phyloP scores from a whole-genome alignment of 2,113 vertebrate genomes.

The Geothlypis trichas region DNA sequence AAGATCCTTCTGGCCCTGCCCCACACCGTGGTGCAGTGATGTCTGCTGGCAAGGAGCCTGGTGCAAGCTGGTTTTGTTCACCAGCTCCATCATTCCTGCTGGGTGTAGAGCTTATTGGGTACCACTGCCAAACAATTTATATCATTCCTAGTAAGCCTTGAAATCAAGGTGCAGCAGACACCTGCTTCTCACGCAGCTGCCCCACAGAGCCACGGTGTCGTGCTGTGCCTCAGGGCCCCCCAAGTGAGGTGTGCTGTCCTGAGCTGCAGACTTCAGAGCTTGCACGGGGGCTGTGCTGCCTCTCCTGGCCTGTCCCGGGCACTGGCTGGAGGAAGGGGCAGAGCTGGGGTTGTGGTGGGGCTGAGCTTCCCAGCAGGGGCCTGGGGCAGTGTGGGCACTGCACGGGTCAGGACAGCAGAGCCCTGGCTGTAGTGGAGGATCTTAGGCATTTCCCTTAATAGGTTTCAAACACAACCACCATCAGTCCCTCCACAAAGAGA shows the following conservation, averaged over 20 bases:
- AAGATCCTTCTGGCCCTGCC: neutral
- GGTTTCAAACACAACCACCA: conserved; percentile 38
- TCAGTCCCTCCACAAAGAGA: conserved; percentile 42
- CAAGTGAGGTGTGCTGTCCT: accelerated
- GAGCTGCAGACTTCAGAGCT: neutral
- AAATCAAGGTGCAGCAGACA: neutral
- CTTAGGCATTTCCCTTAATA: neutral
- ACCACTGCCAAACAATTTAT: neutral
- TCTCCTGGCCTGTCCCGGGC: neutral
- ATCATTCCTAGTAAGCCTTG: neutral
- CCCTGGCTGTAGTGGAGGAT: neutral
- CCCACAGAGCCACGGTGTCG: accelerated
- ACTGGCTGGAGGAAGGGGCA: neutral
- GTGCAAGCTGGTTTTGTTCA: neutral
- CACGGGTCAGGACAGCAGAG: neutral
- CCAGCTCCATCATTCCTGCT: neutral
- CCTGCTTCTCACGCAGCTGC: neutral
- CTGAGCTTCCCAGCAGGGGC: neutral
- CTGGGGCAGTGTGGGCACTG: neutral
- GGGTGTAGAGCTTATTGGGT: neutral
- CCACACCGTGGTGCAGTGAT: accelerated
- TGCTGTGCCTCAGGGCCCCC: neutral
- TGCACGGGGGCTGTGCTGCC: neutral
- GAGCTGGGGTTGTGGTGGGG: neutral
- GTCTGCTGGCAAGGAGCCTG: neutral